Percentiles rank a stretch among this genome's conserved stretches.
These are phyloP conservation scores for Crypturellus undulatus DNA, from an alignment of 2,113 vertebrate species.

Conservation along the genomic window DNA sequence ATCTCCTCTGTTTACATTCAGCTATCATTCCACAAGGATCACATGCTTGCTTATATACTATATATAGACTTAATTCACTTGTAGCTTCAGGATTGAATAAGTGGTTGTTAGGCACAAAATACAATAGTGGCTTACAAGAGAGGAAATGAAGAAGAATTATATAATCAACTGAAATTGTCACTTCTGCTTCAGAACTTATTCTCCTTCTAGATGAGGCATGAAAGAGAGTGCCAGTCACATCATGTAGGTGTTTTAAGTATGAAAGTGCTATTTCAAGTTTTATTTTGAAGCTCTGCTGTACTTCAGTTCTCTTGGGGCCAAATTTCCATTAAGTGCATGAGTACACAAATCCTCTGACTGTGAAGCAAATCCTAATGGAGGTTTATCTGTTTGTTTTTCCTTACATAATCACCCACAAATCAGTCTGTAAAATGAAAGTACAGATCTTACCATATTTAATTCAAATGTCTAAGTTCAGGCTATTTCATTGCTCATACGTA, in stretches of 20 bases:
- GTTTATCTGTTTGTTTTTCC: neutral
- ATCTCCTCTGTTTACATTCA: neutral
- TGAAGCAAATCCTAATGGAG: neutral
- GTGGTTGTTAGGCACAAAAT: neutral
- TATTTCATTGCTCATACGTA: neutral
- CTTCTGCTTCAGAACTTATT: neutral
- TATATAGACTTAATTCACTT: neutral
- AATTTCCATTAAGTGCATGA: neutral
- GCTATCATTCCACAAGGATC: neutral
- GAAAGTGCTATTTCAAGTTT: neutral
- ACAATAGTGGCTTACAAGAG: neutral
- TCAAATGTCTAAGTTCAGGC: neutral
- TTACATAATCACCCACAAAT: neutral
- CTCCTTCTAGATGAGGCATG: neutral
- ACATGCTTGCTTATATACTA: neutral
- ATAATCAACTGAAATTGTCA: neutral
- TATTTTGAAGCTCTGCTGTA: neutral
- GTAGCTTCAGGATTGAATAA: neutral
- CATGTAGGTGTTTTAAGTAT: neutral
- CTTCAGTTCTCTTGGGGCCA: neutral
- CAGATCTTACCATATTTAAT: neutral
- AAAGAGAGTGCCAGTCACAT: neutral
- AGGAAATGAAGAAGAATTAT: neutral
- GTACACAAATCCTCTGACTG: neutral
- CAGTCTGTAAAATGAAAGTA: neutral